Conservation (phyloP, 2,888 invertebrate genomes). For the Aphodius sticticus region DNA sequence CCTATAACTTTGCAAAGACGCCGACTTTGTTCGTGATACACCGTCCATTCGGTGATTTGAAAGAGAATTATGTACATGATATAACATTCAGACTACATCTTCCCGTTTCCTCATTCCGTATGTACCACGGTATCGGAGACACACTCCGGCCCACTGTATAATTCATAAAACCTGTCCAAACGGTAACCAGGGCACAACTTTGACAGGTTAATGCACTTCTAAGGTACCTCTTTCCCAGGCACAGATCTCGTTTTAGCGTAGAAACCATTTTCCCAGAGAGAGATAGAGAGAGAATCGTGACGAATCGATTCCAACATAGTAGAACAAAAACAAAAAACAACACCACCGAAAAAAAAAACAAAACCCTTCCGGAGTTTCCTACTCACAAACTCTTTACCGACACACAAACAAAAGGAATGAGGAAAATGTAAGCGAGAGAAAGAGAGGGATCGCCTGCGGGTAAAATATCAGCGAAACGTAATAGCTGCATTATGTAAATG, state of each 20-base stretch:
- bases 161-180: neutral
- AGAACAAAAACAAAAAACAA: neutral
- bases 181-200: neutral
- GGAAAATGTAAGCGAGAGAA: neutral
- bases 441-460: neutral
- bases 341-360: too few species aligned
- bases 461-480: neutral
- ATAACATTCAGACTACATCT: conserved; percentile 8
- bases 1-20: neutral
- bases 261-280: neutral
- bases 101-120: neutral
- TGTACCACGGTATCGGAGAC: neutral
- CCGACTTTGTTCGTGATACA: neutral
- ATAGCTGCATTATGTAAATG: conserved; percentile 4
- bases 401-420: neutral
- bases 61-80: conserved; percentile 11
- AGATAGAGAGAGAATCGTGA: neutral
- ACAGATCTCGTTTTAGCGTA: neutral
- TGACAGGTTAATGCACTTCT: neutral
- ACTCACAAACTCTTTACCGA: neutral
- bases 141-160: neutral
- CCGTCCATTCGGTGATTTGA: neutral
- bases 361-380: too few species aligned
- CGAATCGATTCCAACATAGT: neutral
- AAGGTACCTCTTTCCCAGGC: neutral